phyloP scores from a whole-genome alignment of 2,797 vertebrate genomes.

The Acipenser oxyrinchus region DNA sequence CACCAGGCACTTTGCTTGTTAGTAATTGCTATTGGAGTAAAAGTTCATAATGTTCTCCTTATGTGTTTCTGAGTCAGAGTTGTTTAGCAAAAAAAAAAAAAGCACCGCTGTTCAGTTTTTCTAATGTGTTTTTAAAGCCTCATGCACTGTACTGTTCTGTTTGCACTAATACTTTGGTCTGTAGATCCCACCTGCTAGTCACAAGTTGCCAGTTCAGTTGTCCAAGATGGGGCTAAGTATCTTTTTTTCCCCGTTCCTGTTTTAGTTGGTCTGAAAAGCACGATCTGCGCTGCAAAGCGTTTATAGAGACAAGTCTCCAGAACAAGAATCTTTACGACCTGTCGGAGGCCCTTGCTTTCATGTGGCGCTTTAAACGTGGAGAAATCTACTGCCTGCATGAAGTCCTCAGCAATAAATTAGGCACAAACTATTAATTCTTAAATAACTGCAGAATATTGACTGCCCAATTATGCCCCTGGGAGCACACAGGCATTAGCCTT shows the following conservation, averaged over 20 bases:
- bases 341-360: constrained; percentile 28
- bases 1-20: not conserved
- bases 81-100: not conserved
- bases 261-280: too few species aligned
- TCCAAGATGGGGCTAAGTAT: too few species aligned
- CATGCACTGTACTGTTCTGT: too few species aligned
- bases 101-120: too few species aligned
- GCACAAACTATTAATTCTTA: not conserved
- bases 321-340: too few species aligned
- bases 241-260: too few species aligned
- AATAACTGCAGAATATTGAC: not conserved
- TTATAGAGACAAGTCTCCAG: too few species aligned
- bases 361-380: constrained; percentile 27
- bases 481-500: constrained; percentile 26
- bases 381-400: not conserved
- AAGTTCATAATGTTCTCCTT: not conserved
- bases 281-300: too few species aligned
- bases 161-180: too few species aligned
- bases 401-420: constrained; percentile 3
- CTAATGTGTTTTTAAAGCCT: too few species aligned
- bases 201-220: too few species aligned
- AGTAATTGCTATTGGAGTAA: not conserved
- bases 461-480: constrained; percentile 24
- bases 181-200: too few species aligned
- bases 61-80: constrained; percentile 2